A percentile compares a stretch with the other conserved stretches of the same genome.
Evolutionary conservation across 2,113 vertebrate species (phyloP).

Genomic region (Dasyprocta punctata): DNA sequence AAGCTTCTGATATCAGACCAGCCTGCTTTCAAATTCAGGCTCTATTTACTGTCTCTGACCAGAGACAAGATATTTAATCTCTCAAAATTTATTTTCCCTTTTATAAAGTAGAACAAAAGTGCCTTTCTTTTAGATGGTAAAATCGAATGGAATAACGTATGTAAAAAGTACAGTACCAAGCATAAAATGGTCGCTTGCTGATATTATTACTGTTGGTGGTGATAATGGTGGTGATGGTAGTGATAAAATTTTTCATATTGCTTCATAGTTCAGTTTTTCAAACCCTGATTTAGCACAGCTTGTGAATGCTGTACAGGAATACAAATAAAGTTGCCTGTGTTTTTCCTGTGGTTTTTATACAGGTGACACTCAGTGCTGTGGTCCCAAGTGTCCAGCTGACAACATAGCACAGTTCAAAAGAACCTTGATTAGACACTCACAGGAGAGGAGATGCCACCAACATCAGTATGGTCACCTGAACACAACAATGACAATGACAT

Average conservation of each 20-base stretch:
- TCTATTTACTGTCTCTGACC: background rate
- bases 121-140: slow-evolving; percentile 1
- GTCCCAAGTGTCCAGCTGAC: slow-evolving; percentile 31
- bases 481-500: background rate
- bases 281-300: background rate
- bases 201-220: background rate
- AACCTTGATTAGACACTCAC: slow-evolving; percentile 57
- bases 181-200: background rate
- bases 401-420: slow-evolving; percentile 23
- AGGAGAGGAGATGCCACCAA: background rate
- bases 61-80: background rate
- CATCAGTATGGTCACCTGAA: background rate
- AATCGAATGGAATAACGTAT: background rate
- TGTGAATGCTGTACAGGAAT: background rate
- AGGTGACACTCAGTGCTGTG: background rate
- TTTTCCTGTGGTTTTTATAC: background rate
- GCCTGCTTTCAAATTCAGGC: background rate
- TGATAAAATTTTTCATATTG: background rate
- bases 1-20: background rate
- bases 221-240: too few relatives aligned
- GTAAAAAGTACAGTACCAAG: background rate
- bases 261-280: background rate
- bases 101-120: background rate
- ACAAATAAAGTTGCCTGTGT: background rate
- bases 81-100: background rate